A percentile compares a stretch with the other conserved stretches of the same genome.
phyloP scores from a whole-genome alignment of 35 echinoderm and acorn worm species.

The Strongylocentrotus purpuratus region DNA sequence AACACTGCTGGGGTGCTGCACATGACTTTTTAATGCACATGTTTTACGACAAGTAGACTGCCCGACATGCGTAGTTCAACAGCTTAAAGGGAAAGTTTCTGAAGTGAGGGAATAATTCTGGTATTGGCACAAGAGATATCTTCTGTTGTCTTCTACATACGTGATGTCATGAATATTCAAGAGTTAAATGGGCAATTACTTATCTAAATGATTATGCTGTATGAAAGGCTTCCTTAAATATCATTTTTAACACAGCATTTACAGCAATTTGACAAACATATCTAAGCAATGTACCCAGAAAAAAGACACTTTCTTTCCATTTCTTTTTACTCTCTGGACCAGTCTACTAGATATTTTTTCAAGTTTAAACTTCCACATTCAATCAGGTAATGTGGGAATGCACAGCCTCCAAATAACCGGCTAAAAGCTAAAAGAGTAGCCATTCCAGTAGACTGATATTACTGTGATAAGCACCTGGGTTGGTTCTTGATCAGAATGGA shows the following conservation, averaged over 20 bases:
- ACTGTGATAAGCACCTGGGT: background rate
- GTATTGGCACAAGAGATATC: background rate
- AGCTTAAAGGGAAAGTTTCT: constrained; percentile 10
- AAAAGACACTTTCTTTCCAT: too few relatives aligned
- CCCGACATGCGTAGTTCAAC: background rate
- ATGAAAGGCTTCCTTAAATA: too few relatives aligned
- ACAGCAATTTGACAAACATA: too few relatives aligned
- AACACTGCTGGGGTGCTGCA: constrained; percentile 18
- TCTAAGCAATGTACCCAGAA: too few relatives aligned
- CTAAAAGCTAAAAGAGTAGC: background rate
- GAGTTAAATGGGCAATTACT: too few relatives aligned
- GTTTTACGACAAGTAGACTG: background rate
- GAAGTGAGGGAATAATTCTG: background rate
- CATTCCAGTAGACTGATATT: background rate
- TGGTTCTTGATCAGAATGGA: background rate
- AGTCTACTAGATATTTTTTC: background rate
- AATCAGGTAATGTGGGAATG: background rate
- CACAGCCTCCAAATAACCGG: background rate
- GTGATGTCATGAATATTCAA: background rate
- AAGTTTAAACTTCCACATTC: background rate
- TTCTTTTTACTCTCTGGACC: too few relatives aligned
- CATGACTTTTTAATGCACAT: background rate
- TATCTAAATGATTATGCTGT: too few relatives aligned
- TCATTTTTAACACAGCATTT: too few relatives aligned
- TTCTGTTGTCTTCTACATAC: background rate